Evolutionary conservation across 2,888 invertebrate genomes (phyloP).

Genomic region (Agrypnus murinus): DNA sequence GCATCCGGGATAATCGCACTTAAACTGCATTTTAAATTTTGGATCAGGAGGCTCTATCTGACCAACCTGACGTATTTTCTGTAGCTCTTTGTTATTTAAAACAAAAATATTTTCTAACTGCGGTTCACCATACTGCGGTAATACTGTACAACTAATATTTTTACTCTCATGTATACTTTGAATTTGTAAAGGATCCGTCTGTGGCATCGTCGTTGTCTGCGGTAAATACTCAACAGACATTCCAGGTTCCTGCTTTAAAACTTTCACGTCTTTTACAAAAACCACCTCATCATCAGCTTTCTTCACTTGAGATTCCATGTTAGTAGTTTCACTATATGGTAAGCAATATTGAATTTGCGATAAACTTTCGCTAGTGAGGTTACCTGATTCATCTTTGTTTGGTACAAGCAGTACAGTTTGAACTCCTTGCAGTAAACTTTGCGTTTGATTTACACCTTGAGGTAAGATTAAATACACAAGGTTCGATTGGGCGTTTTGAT

Average conservation of each 20-base stretch:
- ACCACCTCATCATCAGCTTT: slow-evolving; percentile 8
- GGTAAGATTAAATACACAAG: slow-evolving; percentile 19
- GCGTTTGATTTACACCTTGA: not conserved
- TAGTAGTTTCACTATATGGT: not conserved
- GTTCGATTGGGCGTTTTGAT: slow-evolving; percentile 24
- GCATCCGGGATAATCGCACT: slow-evolving; percentile 48
- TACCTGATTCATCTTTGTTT: not conserved
- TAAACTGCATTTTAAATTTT: slow-evolving; percentile 17
- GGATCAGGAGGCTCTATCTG: not conserved
- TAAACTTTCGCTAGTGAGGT: not conserved
- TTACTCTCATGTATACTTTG: slow-evolving; percentile 2
- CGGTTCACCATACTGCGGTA: slow-evolving; percentile 4
- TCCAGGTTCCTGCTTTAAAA: not conserved
- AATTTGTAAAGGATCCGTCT: slow-evolving; percentile 7
- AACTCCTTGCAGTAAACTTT: slow-evolving; percentile 9
- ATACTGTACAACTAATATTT: slow-evolving; percentile 1
- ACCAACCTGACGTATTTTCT: slow-evolving; percentile 1
- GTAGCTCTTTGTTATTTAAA: not conserved
- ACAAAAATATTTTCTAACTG: slow-evolving; percentile 1
- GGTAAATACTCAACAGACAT: not conserved
- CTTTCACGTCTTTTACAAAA: slow-evolving; percentile 12
- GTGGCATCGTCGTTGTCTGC: not conserved
- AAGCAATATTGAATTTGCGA: slow-evolving; percentile 16
- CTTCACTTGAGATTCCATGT: not conserved
- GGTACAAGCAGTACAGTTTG: slow-evolving; percentile 4